These are phyloP conservation scores for Imbricaverruca yamaguchii DNA, from an alignment of 2,888 invertebrate species.

Conservation along the genomic window DNA sequence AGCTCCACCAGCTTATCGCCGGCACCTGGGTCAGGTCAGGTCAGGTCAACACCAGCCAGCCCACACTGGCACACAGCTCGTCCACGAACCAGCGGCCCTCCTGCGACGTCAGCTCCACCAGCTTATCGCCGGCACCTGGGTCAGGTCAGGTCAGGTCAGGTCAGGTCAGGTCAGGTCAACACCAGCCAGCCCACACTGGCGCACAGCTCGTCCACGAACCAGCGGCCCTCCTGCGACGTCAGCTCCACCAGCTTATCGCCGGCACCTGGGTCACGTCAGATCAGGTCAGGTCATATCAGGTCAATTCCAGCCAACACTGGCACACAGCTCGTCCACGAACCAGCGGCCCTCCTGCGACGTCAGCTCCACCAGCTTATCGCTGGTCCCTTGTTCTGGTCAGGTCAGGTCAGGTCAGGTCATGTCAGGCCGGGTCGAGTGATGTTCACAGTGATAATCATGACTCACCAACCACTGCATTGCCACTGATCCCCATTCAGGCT, in stretches of 20 bases:
- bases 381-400: constrained; percentile 47
- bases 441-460: too few species aligned
- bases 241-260: constrained; percentile 70
- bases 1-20: constrained; percentile 70
- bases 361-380: constrained; percentile 68
- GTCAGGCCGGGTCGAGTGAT: not conserved
- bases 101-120: too few species aligned
- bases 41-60: constrained; percentile 46
- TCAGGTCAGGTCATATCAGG: not conserved
- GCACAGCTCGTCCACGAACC: constrained; percentile 78
- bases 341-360: constrained; percentile 76
- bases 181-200: constrained; percentile 59
- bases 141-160: not conserved
- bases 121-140: constrained; percentile 29
- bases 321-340: constrained; percentile 75
- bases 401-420: not conserved
- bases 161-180: not conserved
- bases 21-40: constrained; percentile 45
- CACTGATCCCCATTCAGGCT: too few species aligned
- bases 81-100: too few species aligned
- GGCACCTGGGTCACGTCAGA: constrained; percentile 45
- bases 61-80: not conserved
- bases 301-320: constrained; percentile 36
- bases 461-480: too few species aligned
- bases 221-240: constrained; percentile 73